Percentiles rank a stretch among this genome's conserved stretches.
Conservation (phyloP, 2,797 vertebrate genomes). For the Tympanoctomys barrerae region DNA sequence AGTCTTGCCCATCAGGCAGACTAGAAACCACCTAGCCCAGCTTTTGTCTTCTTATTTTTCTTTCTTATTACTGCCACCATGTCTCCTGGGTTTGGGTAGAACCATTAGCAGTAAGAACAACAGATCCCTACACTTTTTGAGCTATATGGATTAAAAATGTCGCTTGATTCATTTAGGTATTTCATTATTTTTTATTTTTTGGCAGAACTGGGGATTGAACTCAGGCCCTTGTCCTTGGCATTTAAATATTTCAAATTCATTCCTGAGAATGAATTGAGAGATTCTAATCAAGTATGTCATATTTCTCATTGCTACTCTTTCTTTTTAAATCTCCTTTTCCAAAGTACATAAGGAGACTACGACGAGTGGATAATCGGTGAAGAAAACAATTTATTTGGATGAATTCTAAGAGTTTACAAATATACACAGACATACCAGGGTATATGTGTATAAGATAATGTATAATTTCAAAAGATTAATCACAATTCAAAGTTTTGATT, state of each 20-base stretch:
- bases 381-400: slow-evolving; percentile 65
- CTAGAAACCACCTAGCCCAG: too few relatives aligned
- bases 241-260: slow-evolving; percentile 61
- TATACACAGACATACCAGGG: neutral
- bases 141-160: slow-evolving; percentile 35
- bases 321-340: slow-evolving; percentile 13
- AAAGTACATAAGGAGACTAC: slow-evolving; percentile 47
- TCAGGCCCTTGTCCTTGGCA: too few relatives aligned
- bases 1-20: too few relatives aligned
- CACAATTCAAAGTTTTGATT: neutral
- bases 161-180: slow-evolving; percentile 48
- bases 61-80: too few relatives aligned
- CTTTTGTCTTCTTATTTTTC: too few relatives aligned
- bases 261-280: slow-evolving; percentile 70
- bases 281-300: slow-evolving; percentile 59
- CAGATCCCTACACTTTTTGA: slow-evolving; percentile 15
- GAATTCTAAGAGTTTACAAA: slow-evolving; percentile 41
- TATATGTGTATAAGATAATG: neutral
- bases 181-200: too few relatives aligned
- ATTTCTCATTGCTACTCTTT: neutral
- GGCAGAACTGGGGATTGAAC: too few relatives aligned
- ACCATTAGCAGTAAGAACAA: too few relatives aligned
- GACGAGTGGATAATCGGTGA: slow-evolving; percentile 61
- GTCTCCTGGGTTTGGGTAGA: too few relatives aligned
- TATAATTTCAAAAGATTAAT: neutral